Evolutionary conservation across 30 jellyfish, hydroid and myxozoan species (phyloP), one percentile per base, ranked within the genome.

Genomic region (Catostylus mosaicus): DNA sequence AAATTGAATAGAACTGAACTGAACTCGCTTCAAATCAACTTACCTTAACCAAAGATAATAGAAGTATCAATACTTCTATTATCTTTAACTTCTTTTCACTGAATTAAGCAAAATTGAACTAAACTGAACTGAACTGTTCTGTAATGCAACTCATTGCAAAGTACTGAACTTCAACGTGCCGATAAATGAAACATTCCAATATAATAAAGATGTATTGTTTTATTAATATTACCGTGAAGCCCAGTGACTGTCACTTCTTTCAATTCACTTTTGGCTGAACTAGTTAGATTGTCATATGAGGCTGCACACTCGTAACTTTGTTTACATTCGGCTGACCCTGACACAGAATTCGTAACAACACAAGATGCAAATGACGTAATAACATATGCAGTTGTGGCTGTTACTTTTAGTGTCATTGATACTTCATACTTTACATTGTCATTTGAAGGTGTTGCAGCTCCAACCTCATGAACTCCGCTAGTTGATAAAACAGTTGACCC

Each of bases 161-260:
- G 56, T 16, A 43, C 8, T 6, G 56, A 43, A 16, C 56, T 6
- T 6, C 8, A 6, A 6, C 8, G 16, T 43, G 56, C 11, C 11
- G 56, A 43, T 43, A 43, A 43, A 8, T 43, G n/a, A n/a, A n/a
- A n/a, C n/a, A n/a, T n/a, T n/a, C n/a, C n/a, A n/a, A n/a, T n/a
- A n/a, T n/a, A n/a, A n/a, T 43, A 43, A 43, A 6, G 56, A 16
- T 6, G 16, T 16, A 16, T n/a, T n/a, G n/a, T n/a, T n/a, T 40
- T n/a, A n/a, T n/a, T n/a, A n/a, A n/a, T 14, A 10, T 50, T 18
- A 82, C 92, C 92, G 30, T 18, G 38, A 18, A 82, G 46, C 22
- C 81, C 92, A 2, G 86, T 82, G 16, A 82, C 86, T 7, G 78
- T 72, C 7, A 82, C 78, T 61, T 63, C 45, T 6, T 45, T 9